A percentile compares a stretch with the other conserved stretches of the same genome.
Evolutionary conservation across 2,888 invertebrate genomes (phyloP).

Genomic region (Chaetoderma sp.): DNA sequence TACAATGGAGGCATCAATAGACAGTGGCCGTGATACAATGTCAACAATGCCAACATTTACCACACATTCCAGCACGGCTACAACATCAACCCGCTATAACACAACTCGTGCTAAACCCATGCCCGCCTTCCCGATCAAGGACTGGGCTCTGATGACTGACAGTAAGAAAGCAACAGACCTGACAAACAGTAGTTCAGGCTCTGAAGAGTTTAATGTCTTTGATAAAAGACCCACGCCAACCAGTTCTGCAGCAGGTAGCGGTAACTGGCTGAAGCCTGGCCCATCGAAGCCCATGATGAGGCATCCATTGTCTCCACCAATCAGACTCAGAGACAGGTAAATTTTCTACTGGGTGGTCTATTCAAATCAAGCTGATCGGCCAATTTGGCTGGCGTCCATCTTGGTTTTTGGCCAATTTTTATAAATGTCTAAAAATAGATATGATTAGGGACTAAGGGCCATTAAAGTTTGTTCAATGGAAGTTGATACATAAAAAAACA

Average conservation of each 20-base stretch:
- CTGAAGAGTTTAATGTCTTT: constrained; percentile 3
- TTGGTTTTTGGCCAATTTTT: too few species aligned
- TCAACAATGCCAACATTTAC: constrained; percentile 48
- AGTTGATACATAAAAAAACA: too few species aligned
- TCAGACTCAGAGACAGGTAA: constrained; percentile 57
- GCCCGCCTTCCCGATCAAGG: constrained; percentile 43
- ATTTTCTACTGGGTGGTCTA: too few species aligned
- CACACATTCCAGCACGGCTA: too few species aligned
- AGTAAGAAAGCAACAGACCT: constrained; percentile 39
- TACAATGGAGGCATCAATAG: constrained; percentile 59
- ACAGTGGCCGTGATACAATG: constrained; percentile 67
- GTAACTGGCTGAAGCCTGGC: constrained; percentile 3
- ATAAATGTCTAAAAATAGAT: too few species aligned
- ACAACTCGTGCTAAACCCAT: constrained; percentile 36
- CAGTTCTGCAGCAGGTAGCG: too few species aligned
- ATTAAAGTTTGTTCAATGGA: too few species aligned
- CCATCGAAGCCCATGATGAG: constrained; percentile 32
- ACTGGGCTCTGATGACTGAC: constrained; percentile 6
- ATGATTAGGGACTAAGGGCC: too few species aligned
- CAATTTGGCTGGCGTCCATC: too few species aligned
- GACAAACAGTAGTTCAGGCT: constrained; percentile 3
- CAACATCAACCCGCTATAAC: constrained; percentile 37
- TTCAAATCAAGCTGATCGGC: too few species aligned
- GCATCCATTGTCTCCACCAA: constrained; percentile 61
- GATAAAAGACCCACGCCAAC: not conserved